phyloP scores from a whole-genome alignment of 2,888 invertebrate species.

The Cheilosia soror region DNA sequence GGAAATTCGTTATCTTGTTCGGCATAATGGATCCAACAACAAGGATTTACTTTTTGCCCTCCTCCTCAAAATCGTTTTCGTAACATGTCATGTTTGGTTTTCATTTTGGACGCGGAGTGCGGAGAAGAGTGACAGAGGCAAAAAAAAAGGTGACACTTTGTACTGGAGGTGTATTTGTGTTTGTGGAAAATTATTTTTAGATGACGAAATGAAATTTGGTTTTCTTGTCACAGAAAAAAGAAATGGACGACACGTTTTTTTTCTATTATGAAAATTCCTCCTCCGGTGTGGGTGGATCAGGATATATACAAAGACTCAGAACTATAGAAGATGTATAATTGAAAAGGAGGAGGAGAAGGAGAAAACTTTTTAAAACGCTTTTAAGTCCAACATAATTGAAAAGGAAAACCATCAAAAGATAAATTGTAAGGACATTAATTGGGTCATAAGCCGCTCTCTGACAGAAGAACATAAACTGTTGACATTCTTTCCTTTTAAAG shows the following conservation, averaged over 20 bases:
- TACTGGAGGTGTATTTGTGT: conserved; percentile 10
- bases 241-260: neutral
- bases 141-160: conserved; percentile 37
- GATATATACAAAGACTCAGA: neutral
- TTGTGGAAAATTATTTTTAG: conserved; percentile 25
- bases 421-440: conserved; percentile 37
- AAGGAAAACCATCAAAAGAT: conserved; percentile 26
- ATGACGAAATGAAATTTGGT: conserved; percentile 18
- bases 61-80: conserved; percentile 17
- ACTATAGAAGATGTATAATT: conserved; percentile 26
- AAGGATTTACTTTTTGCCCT: conserved; percentile 58
- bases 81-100: conserved; percentile 28
- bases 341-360: conserved; percentile 21
- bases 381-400: neutral
- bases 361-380: neutral
- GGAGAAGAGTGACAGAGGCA: conserved; percentile 3
- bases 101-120: neutral
- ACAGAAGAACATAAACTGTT: neutral
- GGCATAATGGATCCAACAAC: conserved; percentile 56
- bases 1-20: conserved; percentile 62
- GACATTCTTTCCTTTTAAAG: neutral
- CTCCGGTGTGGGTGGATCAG: neutral
- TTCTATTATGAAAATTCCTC: conserved; percentile 41
- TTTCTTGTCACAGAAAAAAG: neutral
- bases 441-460: conserved; percentile 18